phyloP scores from a whole-genome alignment of 2,888 invertebrate species.

The Cerceris ruficornis region DNA sequence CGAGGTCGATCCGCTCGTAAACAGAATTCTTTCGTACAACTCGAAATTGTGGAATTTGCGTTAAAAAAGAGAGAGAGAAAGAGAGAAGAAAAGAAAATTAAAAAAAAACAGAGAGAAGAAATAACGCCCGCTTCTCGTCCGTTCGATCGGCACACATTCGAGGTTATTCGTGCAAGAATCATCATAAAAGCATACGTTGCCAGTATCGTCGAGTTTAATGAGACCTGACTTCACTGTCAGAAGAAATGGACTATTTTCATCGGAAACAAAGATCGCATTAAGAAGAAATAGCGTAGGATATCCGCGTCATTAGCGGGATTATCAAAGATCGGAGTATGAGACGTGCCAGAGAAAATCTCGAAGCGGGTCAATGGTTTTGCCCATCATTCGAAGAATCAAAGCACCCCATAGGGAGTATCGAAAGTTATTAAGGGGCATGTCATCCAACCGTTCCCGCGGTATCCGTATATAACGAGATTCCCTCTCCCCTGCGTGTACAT shows the following conservation, averaged over 20 bases:
- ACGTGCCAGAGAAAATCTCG: constrained; percentile 25
- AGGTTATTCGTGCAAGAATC: too few relatives aligned
- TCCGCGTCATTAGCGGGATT: constrained; percentile 37
- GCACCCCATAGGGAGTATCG: constrained; percentile 48
- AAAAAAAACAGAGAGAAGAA: too few relatives aligned
- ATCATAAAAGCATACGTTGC: too few relatives aligned
- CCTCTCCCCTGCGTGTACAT: not conserved
- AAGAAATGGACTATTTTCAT: not conserved
- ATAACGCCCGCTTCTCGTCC: too few relatives aligned
- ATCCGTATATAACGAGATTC: constrained; percentile 43
- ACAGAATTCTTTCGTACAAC: constrained; percentile 30
- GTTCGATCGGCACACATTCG: too few relatives aligned
- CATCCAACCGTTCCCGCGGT: constrained; percentile 24
- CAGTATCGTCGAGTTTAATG: too few relatives aligned
- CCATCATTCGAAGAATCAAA: constrained; percentile 39
- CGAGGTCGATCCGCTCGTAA: constrained; percentile 27
- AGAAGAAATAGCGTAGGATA: not conserved
- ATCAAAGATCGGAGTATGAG: constrained; percentile 32
- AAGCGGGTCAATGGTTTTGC: constrained; percentile 41
- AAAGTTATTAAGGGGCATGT: constrained; percentile 44
- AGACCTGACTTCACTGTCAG: not conserved
- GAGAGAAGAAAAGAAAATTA: too few relatives aligned
- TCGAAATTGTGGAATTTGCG: constrained; percentile 36
- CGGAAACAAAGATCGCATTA: not conserved
- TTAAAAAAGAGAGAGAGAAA: constrained; percentile 14